phyloP scores from a whole-genome alignment of 1,140 invertebrate genomes.

The Drosophila ananassae region DNA sequence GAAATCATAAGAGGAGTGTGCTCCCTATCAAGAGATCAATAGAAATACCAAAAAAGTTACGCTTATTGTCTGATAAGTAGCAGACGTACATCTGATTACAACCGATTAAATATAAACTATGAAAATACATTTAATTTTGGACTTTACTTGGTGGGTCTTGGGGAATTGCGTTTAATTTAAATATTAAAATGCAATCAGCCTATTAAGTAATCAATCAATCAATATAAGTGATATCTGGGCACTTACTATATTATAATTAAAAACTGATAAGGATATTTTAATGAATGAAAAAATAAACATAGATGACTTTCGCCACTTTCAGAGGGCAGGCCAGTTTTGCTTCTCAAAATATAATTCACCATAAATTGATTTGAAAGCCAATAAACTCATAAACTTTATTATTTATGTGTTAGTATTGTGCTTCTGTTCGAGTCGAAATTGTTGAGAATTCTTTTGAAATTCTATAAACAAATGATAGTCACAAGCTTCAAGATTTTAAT shows the following conservation, averaged over 20 bases:
- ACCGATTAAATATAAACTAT: slow-evolving; percentile 20
- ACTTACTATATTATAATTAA: background rate
- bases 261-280: slow-evolving; percentile 6
- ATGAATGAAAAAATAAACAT: background rate
- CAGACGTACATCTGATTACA: slow-evolving; percentile 20
- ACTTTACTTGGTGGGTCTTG: slow-evolving; percentile 14
- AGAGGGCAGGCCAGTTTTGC: background rate
- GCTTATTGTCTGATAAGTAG: slow-evolving; percentile 26
- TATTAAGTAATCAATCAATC: no score
- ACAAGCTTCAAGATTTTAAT: no score
- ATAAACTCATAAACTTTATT: no score
- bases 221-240: background rate
- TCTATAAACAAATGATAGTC: no score
- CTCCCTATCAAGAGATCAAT: slow-evolving; percentile 21
- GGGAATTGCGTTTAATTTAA: no score
- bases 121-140: background rate
- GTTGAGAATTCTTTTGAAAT: no score
- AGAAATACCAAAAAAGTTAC: slow-evolving; percentile 16
- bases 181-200: no score
- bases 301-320: background rate
- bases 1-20: slow-evolving; percentile 4
- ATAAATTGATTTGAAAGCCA: no score
- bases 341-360: background rate
- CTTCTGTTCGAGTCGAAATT: no score
- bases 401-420: no score